Evolutionary conservation across 2,113 vertebrate genomes (phyloP).

Genomic region (Melospiza georgiana): DNA sequence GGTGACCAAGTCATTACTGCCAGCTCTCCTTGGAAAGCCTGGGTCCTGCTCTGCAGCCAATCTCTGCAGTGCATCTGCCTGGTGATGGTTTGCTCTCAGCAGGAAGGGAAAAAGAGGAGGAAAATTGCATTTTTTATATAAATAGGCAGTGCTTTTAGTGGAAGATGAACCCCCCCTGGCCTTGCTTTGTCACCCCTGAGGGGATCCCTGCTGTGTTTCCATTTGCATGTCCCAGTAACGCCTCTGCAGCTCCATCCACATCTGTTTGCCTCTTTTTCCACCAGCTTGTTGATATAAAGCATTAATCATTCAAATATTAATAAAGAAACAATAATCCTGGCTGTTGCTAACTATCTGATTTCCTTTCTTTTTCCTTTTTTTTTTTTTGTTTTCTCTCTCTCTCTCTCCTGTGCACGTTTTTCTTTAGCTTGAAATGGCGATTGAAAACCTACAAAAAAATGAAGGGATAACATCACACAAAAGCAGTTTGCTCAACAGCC

Average conservation of each 20-base stretch:
- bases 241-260: slow-evolving; percentile 35
- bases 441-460: slow-evolving; percentile 99
- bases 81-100: background rate
- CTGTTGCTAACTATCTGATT: slow-evolving; percentile 90
- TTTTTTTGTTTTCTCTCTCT: slow-evolving; percentile 29
- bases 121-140: background rate
- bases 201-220: background rate
- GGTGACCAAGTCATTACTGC: background rate
- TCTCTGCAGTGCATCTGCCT: background rate
- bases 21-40: background rate
- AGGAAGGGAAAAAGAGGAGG: background rate
- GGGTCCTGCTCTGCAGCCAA: background rate
- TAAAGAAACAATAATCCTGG: slow-evolving; percentile 70
- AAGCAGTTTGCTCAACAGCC: slow-evolving; percentile 99
- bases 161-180: background rate
- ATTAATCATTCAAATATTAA: slow-evolving; percentile 65
- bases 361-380: slow-evolving; percentile 79
- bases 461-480: slow-evolving; percentile 99
- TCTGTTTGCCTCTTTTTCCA: slow-evolving; percentile 24
- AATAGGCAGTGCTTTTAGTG: background rate
- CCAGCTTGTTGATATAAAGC: slow-evolving; percentile 2
- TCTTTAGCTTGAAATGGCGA: slow-evolving; percentile 99
- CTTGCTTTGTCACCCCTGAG: background rate
- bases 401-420: slow-evolving; percentile 75
- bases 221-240: background rate